Base-by-base conservation (phyloP, 2,888 invertebrate species). In the Deroplatys truncata region DNA sequence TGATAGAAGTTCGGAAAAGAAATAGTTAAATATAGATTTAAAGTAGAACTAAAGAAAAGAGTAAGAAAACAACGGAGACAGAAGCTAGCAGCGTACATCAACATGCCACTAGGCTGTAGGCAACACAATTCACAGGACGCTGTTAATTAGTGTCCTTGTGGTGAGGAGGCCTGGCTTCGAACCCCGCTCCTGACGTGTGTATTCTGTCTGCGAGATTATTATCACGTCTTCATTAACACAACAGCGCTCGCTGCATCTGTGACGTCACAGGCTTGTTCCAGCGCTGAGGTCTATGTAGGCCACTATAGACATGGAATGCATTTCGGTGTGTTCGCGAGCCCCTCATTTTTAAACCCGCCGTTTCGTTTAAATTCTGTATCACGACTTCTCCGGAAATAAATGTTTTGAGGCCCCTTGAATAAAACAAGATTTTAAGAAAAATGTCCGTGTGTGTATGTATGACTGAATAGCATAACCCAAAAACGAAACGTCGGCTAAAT, bases 141-240 rank as follows among this genome's bases (percentile, higher is more conserved):
- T 87, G 87, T 87, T 87, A 87, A 87, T 87, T 87, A 87, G 82
- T 28, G 87, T 87, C 56, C 87, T 49, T 43, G n/a, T 85, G n/a
- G 49, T 85, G 20, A 85, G 28, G 20, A 28, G 49, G 49, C 85
- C 13, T 83, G 31, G 82, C 82, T 87, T 87, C 87, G 87, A 87
- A n/a, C 29, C 87, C 87, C 31, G 87, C 82, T 87, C 82, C 82
- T 83, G 87, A 87, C 87, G 35, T 82, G 86, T 43, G n/a, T 31
- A n/a, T 43, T 85, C 28, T 85, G 28, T 85, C 49, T 35, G 25
- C 35, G 13, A 87, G 87, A 87, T 87, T 83, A 87, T 43, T 87
- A 87, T 87, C 87, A 87, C 82, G 28, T 82, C 87, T 87, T 87
- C 87, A 87, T 87, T 87, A 87, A 49, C 85, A 49, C 85, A 49